Evolutionary conservation across 2,888 invertebrate genomes (phyloP), one percentile per base, ranked within the genome.

Genomic region (Aquatica leii): DNA sequence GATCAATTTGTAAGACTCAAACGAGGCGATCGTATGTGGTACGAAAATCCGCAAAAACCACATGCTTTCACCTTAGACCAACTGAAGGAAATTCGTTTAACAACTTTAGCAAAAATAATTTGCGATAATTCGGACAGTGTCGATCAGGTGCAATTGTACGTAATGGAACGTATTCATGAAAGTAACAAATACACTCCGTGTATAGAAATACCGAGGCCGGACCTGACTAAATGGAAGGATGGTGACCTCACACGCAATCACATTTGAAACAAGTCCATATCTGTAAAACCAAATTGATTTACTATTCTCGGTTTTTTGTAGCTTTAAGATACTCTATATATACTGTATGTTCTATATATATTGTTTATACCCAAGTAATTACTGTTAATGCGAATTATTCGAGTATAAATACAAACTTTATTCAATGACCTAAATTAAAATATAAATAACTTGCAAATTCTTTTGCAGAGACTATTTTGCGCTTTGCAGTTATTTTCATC

Each of bases 1-100:
- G 92, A 94, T 82, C 96, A 97, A 83, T 97, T 96, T 82, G 80
- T 89, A 14, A 83, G 94, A 50, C 79, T 94, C 20, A 93, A 94
- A 82, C 79, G 83, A 41, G 96, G 93, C 0, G 97, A 97, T 81
- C 84, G 95, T 49, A 93, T 88, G 83, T 97, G 95, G 94, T 96
- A 95, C 76, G 96, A 97, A 80, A 89, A 89, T 34, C 81, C 83
- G 0, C 85, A 88, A 59, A 81, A 85, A 34, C 85, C 86, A 0
- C 86, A 90, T 65, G 86, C 86, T 2, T 94, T 94, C 73, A 87
- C 87, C 1, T 75, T 82, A 87, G 90, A 86, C 40, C 97, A 97
- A 86, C 82, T 97, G 12, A 81, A 83, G 0, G 93, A 95, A 80
- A 88, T 98, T 56, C 87, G 93, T 11, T 90, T 89, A 77, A 90